These are phyloP conservation scores for Pollimyrus isidori DNA, from an alignment of 2,113 vertebrate genomes.

Conservation along the genomic window DNA sequence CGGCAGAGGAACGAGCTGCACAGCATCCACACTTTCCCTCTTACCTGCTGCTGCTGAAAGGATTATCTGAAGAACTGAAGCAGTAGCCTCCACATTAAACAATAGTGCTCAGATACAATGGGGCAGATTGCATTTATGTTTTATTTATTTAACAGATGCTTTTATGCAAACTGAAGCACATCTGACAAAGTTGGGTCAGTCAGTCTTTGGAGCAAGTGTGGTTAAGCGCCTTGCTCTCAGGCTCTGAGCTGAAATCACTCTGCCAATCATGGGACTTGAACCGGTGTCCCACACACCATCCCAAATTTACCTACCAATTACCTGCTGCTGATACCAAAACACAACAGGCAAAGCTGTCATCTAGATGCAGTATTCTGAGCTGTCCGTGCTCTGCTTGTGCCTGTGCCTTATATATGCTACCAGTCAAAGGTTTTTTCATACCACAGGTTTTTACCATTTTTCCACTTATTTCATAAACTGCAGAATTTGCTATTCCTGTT, in stretches of 20 bases:
- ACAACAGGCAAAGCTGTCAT: neutral
- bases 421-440: too few relatives aligned
- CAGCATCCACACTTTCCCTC: neutral
- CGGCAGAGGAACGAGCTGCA: neutral
- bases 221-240: neutral
- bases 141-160: neutral
- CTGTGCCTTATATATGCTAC: neutral
- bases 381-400: neutral
- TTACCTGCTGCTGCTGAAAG: neutral
- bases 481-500: too few relatives aligned
- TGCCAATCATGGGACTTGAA: neutral
- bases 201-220: neutral
- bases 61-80: neutral
- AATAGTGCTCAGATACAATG: neutral
- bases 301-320: neutral
- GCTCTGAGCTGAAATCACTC: neutral
- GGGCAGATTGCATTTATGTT: neutral
- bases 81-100: neutral
- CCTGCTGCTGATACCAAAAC: neutral
- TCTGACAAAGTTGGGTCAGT: neutral
- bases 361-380: neutral
- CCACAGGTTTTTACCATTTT: too few relatives aligned
- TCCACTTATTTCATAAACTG: too few relatives aligned
- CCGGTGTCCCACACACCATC: neutral
- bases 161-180: neutral